Percentiles rank a stretch among this genome's conserved stretches.
Conservation (phyloP, 2,797 vertebrate genomes). For the Lagorchestes hirsutus region DNA sequence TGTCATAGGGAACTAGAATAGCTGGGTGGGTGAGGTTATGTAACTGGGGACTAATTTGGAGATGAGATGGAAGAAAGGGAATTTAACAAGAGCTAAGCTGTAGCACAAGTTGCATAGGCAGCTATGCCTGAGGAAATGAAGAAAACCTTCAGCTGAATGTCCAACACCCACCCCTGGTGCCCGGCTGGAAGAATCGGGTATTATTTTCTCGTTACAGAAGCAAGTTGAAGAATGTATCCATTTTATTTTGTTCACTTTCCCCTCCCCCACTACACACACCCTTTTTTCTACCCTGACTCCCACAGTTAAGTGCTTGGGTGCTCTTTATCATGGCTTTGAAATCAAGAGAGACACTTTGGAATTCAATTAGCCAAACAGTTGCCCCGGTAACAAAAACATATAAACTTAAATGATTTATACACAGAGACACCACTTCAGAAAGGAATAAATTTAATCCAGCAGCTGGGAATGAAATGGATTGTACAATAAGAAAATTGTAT, state of each 20-base stretch:
- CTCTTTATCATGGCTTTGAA: constrained; percentile 83
- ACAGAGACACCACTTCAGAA: constrained; percentile 84
- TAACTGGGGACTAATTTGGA: background rate
- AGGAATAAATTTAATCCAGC: constrained; percentile 86
- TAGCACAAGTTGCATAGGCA: background rate
- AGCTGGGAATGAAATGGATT: constrained; percentile 86
- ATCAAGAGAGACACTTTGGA: constrained; percentile 84
- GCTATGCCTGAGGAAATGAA: background rate
- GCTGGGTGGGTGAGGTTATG: background rate
- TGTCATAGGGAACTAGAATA: background rate
- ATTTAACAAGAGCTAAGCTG: background rate
- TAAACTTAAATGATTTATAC: constrained; percentile 88
- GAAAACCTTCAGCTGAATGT: background rate
- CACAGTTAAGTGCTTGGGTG: constrained; percentile 66
- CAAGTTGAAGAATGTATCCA: constrained; percentile 33
- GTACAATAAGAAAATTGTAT: constrained; percentile 84
- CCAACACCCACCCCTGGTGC: background rate
- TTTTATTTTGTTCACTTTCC: constrained; percentile 1
- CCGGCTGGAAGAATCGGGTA: background rate
- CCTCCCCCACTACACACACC: background rate
- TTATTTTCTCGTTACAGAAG: constrained; percentile 6
- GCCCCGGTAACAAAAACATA: constrained; percentile 86
- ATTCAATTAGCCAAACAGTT: constrained; percentile 88
- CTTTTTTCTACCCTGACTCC: constrained; percentile 59
- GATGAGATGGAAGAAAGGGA: background rate